Evolutionary conservation across 2,797 vertebrate species (phyloP), one percentile per base, ranked within the genome.

Genomic region (Anguilla marmorata): DNA sequence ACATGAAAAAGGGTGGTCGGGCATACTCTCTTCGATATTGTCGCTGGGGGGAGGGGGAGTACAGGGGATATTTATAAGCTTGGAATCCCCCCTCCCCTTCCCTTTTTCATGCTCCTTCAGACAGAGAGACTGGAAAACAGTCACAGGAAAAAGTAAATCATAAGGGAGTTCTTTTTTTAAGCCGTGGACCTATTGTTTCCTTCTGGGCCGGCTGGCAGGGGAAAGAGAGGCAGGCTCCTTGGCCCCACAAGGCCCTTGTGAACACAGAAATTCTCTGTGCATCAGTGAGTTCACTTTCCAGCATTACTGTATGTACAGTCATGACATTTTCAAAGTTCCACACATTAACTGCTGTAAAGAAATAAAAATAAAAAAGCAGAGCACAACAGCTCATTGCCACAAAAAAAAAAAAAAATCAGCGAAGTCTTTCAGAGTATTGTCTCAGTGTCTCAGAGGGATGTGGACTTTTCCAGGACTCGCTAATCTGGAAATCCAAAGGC

Each of bases 121-220:
- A 85, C 93, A 90, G 91, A 94, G 93, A 93, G 92, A 93, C 95
- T 94, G 89, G 94, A 96, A 96, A 97, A 97, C 96, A 96, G 96
- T 96, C 93, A 95, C 97, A 97, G 97, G 97, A 97, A 98, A 94
- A 95, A 94, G 95, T 96, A 93, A 94, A 97, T 97, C 96, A 94
- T 93, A 96, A 95, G 96, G 93, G 94, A 96, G 95, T 95, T 96
- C 95, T 96, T 96, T 95, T 94, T 95, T 94, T 95, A 96, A 97
- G 92, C 95, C 94, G 93, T 94, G 92, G 95, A 92, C 95, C 95
- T 94, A 97, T 98, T 98, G 97, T 98, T 97, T 93, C 95, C 94
- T 91, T 92, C 92, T 86, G 90, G 87, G 92, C 87, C 92, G 91
- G 86, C 91, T 91, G 90, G 92, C 91, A 90, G 50, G 66, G 72